Conservation (phyloP, 35 echinoderm and acorn worm species). For the Heliocidaris erythrogramma region DNA sequence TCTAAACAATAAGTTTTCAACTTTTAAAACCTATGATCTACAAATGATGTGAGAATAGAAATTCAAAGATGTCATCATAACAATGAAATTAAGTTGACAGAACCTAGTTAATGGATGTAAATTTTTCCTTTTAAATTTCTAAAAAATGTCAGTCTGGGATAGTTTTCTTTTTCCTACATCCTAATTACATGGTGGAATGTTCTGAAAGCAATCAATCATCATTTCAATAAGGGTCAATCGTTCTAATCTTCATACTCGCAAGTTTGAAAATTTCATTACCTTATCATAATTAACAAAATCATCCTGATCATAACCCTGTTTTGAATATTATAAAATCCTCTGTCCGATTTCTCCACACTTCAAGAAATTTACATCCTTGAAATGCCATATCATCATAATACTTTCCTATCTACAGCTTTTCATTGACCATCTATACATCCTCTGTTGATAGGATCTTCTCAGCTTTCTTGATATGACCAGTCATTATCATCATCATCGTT, state of each 20-base stretch:
- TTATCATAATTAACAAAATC: not conserved
- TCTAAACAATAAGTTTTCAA: not conserved
- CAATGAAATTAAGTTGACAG: too few relatives aligned
- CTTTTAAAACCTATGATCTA: not conserved
- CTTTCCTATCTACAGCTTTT: too few relatives aligned
- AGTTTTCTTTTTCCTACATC: too few relatives aligned
- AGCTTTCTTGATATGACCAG: not conserved
- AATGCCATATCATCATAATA: not conserved
- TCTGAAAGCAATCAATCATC: too few relatives aligned
- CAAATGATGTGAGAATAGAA: not conserved
- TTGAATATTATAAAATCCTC: not conserved
- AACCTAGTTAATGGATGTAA: too few relatives aligned
- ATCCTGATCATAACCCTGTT: not conserved
- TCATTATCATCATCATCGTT: not conserved
- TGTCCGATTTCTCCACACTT: not conserved
- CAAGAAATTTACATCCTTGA: not conserved
- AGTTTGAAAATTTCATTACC: not conserved
- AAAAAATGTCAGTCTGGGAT: too few relatives aligned
- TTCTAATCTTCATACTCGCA: too few relatives aligned
- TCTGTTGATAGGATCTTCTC: not conserved
- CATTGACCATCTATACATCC: not conserved
- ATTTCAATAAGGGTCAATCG: too few relatives aligned
- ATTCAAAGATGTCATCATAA: too few relatives aligned
- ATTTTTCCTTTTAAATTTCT: too few relatives aligned
- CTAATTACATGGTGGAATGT: too few relatives aligned